These are phyloP conservation scores for Micropoecilia bifurca DNA, from an alignment of 2,797 vertebrate species.

Conservation along the genomic window DNA sequence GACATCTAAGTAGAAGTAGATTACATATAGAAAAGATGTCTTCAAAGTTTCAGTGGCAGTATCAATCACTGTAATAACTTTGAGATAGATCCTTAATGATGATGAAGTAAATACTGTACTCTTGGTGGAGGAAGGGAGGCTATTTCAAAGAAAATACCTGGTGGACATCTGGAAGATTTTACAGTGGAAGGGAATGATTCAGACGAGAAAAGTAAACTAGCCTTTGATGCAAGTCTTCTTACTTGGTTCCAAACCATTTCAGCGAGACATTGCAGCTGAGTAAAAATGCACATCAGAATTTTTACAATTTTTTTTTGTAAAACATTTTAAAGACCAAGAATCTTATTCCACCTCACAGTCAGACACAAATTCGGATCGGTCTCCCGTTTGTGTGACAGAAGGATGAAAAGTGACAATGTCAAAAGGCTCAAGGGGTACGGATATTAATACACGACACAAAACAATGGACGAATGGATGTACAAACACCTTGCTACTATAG, in stretches of 20 bases:
- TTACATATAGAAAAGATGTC: conserved; percentile 63
- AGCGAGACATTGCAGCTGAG: background rate
- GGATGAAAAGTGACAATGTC: background rate
- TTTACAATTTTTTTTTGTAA: background rate
- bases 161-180: conserved; percentile 23
- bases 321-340: background rate
- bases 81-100: conserved; percentile 74
- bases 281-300: background rate
- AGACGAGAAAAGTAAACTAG: background rate
- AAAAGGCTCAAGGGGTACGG: background rate
- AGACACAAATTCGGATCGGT: background rate
- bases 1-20: conserved; percentile 63
- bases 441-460: background rate
- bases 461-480: background rate
- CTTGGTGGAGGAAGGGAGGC: conserved; percentile 60
- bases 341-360: background rate
- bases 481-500: background rate
- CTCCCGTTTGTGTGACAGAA: background rate
- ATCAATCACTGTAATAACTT: conserved; percentile 77
- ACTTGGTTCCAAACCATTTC: background rate
- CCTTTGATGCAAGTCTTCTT: background rate
- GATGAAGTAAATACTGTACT: conserved; percentile 74
- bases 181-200: conserved; percentile 9
- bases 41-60: conserved; percentile 61
- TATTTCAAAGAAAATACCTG: conserved; percentile 59